Percentiles rank a stretch among this genome's conserved stretches.
These are phyloP conservation scores for Danio kyathit DNA, from an alignment of 2,797 vertebrate genomes.

Conservation along the genomic window DNA sequence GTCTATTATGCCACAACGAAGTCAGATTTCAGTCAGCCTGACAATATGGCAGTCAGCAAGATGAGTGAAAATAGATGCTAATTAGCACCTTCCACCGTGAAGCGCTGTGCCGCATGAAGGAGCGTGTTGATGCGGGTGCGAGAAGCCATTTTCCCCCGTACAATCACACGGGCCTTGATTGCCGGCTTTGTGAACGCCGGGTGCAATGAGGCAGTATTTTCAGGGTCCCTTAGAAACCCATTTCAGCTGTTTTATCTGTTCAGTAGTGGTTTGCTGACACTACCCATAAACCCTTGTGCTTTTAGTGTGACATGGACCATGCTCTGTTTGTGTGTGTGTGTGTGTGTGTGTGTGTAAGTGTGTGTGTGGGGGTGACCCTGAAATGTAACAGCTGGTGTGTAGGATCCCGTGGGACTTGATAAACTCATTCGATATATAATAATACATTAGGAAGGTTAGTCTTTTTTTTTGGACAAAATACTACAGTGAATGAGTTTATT, in stretches of 20 bases:
- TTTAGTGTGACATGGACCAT: conserved; percentile 52
- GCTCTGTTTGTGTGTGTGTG: conserved; percentile 10
- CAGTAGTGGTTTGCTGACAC: conserved; percentile 52
- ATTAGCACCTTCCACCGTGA: conserved; percentile 30
- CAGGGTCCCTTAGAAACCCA: conserved; percentile 54
- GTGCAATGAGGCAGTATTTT: conserved; percentile 48
- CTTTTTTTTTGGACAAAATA: neutral
- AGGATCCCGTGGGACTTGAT: conserved; percentile 38
- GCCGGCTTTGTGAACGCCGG: conserved; percentile 4
- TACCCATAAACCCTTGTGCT: conserved; percentile 56
- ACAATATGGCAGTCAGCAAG: neutral
- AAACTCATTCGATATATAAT: conserved; percentile 43
- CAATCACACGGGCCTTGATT: conserved; percentile 14
- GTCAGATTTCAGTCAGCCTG: neutral
- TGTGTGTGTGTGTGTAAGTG: neutral
- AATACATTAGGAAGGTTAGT: conserved; percentile 44
- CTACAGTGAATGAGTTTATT: neutral
- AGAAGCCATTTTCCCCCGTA: neutral
- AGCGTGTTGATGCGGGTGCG: conserved; percentile 7
- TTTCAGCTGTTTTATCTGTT: conserved; percentile 57
- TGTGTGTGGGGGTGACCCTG: conserved; percentile 51
- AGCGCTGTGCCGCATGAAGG: conserved; percentile 1
- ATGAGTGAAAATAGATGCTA: conserved; percentile 25
- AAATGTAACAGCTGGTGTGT: conserved; percentile 54
- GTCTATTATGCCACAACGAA: neutral